phyloP scores from a whole-genome alignment of 92 coral and sea anemone species.

The Parazoanthus darwini region DNA sequence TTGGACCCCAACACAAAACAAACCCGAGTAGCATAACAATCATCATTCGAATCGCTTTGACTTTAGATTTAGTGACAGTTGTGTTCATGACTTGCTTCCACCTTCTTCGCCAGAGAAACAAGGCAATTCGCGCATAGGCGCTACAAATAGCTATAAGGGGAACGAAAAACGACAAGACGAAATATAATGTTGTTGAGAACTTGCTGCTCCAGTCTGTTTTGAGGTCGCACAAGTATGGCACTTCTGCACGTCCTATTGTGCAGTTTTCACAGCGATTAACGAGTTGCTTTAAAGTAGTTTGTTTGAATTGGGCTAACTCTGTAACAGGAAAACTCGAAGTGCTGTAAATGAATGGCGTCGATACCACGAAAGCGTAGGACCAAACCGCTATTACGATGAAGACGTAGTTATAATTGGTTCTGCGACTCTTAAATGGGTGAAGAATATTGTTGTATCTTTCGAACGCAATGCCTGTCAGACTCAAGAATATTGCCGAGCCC shows the following conservation, averaged over 20 bases:
- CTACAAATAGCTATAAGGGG: conserved; percentile 45
- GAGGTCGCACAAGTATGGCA: conserved; percentile 39
- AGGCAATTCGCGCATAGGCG: conserved; percentile 42
- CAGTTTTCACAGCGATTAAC: conserved; percentile 6
- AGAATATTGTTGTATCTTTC: conserved; percentile 56
- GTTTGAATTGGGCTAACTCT: conserved; percentile 44
- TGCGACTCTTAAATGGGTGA: conserved; percentile 37
- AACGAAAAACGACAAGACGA: conserved; percentile 43
- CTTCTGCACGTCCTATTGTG: not conserved
- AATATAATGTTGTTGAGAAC: conserved; percentile 45
- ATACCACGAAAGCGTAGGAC: conserved; percentile 47
- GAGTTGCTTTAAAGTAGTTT: conserved; percentile 11
- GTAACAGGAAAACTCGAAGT: conserved; percentile 24
- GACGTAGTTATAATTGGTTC: conserved; percentile 12
- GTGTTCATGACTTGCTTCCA: conserved; percentile 43
- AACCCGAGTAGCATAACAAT: conserved; percentile 46
- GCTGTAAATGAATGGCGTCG: conserved; percentile 38
- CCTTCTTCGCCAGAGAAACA: conserved; percentile 46
- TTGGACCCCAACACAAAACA: conserved; percentile 55
- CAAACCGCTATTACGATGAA: conserved; percentile 43
- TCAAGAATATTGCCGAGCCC: conserved; percentile 44
- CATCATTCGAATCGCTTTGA: conserved; percentile 60
- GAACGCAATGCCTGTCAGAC: conserved; percentile 42
- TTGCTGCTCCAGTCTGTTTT: conserved; percentile 41
- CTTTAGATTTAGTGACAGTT: conserved; percentile 53